Evolutionary conservation across 2,113 vertebrate species (phyloP).

Genomic region (Psettodes erumei): DNA sequence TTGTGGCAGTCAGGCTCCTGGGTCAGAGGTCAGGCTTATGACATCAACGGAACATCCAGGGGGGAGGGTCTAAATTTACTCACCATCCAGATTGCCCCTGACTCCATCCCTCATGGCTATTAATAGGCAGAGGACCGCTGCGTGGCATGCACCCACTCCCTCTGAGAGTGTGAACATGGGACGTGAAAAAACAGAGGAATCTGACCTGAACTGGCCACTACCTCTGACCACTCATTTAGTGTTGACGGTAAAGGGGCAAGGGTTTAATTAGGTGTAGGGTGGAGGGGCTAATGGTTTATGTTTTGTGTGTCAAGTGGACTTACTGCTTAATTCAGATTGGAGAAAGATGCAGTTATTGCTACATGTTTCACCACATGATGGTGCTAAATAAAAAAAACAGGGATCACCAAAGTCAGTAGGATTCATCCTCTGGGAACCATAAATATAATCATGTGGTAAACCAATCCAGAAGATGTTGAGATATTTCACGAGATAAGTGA

Average conservation of each 20-base stretch:
- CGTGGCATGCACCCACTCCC: slow-evolving; percentile 65
- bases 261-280: slow-evolving; percentile 56
- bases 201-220: slow-evolving; percentile 68
- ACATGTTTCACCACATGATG: not conserved
- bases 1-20: slow-evolving; percentile 58
- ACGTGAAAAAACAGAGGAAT: slow-evolving; percentile 70
- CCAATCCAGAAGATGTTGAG: not conserved
- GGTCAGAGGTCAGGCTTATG: slow-evolving; percentile 78
- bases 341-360: not conserved
- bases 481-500: not conserved
- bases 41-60: slow-evolving; percentile 74
- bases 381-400: not conserved
- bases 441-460: not conserved
- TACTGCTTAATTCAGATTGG: slow-evolving; percentile 2
- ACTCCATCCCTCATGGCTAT: slow-evolving; percentile 72
- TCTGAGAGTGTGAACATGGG: slow-evolving; percentile 68
- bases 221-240: slow-evolving; percentile 50
- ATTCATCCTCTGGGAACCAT: not conserved
- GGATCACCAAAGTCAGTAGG: not conserved
- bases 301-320: slow-evolving; percentile 11
- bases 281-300: slow-evolving; percentile 54
- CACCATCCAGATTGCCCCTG: slow-evolving; percentile 65
- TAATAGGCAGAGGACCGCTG: slow-evolving; percentile 78
- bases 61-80: slow-evolving; percentile 78
- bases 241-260: slow-evolving; percentile 51